Conservation (phyloP, 2,888 invertebrate species). For the Stratiomys singularior region DNA sequence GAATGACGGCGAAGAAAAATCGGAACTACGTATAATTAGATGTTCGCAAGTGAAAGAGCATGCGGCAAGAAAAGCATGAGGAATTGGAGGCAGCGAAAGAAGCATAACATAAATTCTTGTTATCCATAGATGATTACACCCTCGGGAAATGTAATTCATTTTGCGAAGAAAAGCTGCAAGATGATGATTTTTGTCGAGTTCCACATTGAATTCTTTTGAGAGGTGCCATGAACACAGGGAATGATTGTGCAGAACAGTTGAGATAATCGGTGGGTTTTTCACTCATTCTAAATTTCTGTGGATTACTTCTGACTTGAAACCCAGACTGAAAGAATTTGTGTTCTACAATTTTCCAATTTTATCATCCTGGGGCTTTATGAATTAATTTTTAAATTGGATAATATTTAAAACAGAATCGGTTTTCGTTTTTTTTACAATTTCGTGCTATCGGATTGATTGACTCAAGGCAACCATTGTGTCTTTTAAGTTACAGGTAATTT, state of each 20-base stretch:
- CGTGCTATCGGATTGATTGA: too few relatives aligned
- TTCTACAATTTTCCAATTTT: too few relatives aligned
- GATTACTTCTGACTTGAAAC: too few relatives aligned
- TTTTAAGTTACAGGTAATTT: too few relatives aligned
- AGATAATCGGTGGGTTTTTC: too few relatives aligned
- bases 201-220: conserved; percentile 7
- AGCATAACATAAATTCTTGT: conserved; percentile 49
- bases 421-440: too few relatives aligned
- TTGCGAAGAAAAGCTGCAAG: conserved; percentile 40
- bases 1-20: conserved; percentile 13
- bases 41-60: not conserved
- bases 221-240: not conserved
- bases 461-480: too few relatives aligned
- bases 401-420: too few relatives aligned
- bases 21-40: conserved; percentile 15
- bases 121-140: conserved; percentile 52
- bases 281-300: too few relatives aligned
- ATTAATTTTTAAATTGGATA: too few relatives aligned
- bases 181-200: conserved; percentile 41
- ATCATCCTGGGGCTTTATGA: too few relatives aligned
- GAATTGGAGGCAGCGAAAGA: conserved; percentile 27
- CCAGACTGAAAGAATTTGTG: too few relatives aligned
- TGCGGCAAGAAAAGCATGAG: conserved; percentile 16
- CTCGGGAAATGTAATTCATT: conserved; percentile 52
- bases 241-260: not conserved